Percentiles rank a stretch among this genome's conserved stretches.
phyloP scores from a whole-genome alignment of 2,113 vertebrate species.

The Harpagus bidentatus region DNA sequence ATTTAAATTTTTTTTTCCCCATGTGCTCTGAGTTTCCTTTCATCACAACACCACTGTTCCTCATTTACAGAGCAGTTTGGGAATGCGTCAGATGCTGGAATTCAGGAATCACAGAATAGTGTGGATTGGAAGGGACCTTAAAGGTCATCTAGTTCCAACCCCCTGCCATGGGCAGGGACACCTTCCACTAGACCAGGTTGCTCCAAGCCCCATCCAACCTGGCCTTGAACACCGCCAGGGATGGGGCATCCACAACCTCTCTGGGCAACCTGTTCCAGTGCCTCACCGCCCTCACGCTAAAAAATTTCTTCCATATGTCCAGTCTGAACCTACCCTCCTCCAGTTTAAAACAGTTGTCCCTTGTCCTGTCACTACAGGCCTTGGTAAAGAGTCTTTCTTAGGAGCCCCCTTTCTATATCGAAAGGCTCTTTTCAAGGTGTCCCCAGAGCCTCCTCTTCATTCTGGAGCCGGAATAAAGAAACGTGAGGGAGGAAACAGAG shows the following conservation, averaged over 20 bases:
- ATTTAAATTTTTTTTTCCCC: too few species aligned
- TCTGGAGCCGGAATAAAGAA: not conserved
- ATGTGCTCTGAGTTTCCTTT: not conserved
- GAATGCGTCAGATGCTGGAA: not conserved
- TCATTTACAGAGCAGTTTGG: not conserved
- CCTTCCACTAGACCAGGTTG: not conserved
- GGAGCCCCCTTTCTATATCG: not conserved
- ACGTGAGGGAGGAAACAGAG: not conserved
- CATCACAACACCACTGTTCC: not conserved
- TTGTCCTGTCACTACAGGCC: not conserved
- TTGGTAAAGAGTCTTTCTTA: not conserved
- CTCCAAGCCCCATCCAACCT: not conserved
- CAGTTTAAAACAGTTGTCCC: not conserved
- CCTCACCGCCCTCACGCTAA: rapidly evolving
- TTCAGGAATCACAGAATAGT: not conserved
- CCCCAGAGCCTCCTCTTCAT: not conserved
- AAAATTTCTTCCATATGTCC: rapidly evolving
- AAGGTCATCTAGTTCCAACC: too few species aligned
- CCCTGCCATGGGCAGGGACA: not conserved
- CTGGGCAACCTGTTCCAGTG: not conserved
- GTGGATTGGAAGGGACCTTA: not conserved
- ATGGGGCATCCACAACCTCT: not conserved
- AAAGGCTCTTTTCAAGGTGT: not conserved
- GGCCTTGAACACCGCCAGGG: not conserved
- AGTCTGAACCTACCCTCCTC: not conserved